Base-by-base conservation (phyloP, 2,113 vertebrate genomes). In the Esox niger region DNA sequence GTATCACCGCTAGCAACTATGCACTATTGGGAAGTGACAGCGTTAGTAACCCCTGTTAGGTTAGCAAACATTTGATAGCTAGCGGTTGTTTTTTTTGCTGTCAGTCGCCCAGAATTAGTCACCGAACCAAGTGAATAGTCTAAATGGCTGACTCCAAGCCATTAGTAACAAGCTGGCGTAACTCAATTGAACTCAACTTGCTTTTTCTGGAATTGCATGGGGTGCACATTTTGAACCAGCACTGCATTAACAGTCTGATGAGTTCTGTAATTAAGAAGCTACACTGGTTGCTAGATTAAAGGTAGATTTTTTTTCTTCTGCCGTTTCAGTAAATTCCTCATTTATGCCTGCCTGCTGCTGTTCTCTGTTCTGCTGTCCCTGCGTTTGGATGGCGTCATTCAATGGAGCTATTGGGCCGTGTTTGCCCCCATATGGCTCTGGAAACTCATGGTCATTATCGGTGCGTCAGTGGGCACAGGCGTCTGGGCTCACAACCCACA, bases 351-450 rank as follows among this genome's bases (percentile, higher is more conserved):
- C 66, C 88, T 98, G 86, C 90, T 99, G 88, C 94, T 99, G 1
- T 99, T 99, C 86, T 99, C 97, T 1, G 94, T 99, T 82, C 73
- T 99, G 83, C 91, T 99, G 30, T 94, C 96, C 10, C 82, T 99
- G 63, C 93, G 94, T 69, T 84, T 99, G 85, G 97, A 99, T 88
- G 93, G 93, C 15, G 92, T 98, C 83, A 98, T 99, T 69, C 93
- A 97, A 38, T 99, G 97, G 96, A 98, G 93, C 82, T 98, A 97
- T 87, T 99, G 97, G 97, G 97, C 96, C 0, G 97, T 99, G 4
- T 98, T 99, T 88, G 91, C 96, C 6, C 97, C 97, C 1, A 93
- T 99, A 86, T 99, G 97, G 97, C 91, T 99, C 1, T 99, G 97
- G 97, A 99, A 99, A 82, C 84, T 98, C 33, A 88, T 98, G 93